These are phyloP conservation scores for Alethe castanea DNA, from an alignment of 2,113 vertebrate species.

Conservation along the genomic window DNA sequence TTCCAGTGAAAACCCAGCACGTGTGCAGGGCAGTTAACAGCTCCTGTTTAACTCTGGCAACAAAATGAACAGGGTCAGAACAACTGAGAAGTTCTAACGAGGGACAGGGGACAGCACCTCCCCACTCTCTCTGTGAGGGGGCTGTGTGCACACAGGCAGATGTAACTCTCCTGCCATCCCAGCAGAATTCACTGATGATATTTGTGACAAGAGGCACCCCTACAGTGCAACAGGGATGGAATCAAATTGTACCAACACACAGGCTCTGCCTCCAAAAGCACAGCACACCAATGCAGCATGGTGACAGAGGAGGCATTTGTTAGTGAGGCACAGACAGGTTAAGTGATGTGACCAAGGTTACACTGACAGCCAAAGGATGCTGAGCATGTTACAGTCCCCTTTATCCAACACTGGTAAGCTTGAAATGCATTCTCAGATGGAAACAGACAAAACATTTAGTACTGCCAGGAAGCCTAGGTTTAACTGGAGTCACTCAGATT, in stretches of 20 bases:
- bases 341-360: not conserved
- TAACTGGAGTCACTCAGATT: not conserved
- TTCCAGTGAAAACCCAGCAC: not conserved
- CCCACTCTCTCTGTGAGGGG: not conserved
- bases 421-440: not conserved
- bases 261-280: not conserved
- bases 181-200: not conserved
- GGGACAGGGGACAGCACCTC: not conserved
- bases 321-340: not conserved
- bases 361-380: not conserved
- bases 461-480: not conserved
- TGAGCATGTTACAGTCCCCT: not conserved
- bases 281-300: not conserved
- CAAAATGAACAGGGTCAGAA: not conserved
- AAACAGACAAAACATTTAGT: not conserved
- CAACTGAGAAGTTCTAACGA: accelerated
- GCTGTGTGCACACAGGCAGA: not conserved
- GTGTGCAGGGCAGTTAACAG: not conserved
- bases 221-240: not conserved
- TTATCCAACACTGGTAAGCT: not conserved
- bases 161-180: not conserved
- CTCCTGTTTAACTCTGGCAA: not conserved
- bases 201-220: not conserved
- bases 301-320: not conserved
- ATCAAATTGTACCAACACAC: not conserved